Base-by-base conservation (phyloP, 2,113 vertebrate genomes). In the Malurus cyaneus region DNA sequence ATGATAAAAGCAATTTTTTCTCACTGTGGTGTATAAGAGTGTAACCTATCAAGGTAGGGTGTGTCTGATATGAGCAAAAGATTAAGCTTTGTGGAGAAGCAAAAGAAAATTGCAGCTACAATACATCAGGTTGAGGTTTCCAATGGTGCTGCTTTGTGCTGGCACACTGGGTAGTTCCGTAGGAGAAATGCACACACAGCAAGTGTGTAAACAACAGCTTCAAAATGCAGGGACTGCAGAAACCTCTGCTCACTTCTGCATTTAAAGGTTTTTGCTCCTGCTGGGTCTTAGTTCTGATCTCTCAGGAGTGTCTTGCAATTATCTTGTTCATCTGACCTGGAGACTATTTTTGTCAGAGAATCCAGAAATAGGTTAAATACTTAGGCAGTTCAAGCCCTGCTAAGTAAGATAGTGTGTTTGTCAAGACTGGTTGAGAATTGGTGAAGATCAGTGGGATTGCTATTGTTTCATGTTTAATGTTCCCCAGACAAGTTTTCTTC, bases 181-280 rank as follows among this genome's bases (percentile, higher is more conserved):
- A 11, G 2, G 12, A 6, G 46, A 8, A 8, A 24, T 8, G 34
- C 12, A 9, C 42, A 15, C 0, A 0, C 29, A 59, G 66, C 34
- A 42, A 4, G 18, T 7, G 5, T 29, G 41, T 52, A 3, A 47
- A 21, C 36, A 52, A 74, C 54, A 61, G 50, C 49, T 74, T 66
- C 52, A 60, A 24, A 46, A 5, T 13, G 18, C 49, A 65, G 31
- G 32, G 16, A 9, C 65, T 3, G 5, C 31, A 66, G 47, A 9
- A 71, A 8, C n/a, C 20, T 77, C 44, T 49, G 7, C 24, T 79
- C 16, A 0, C 31, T 23, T 36, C 47, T 79, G 50, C 32, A 76
- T 59, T 52, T 56, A 16, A 52, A 65, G 67, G 6, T 36, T 76
- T 62, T 32, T 44, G 34, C 29, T 76, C 32, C 52, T 67, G 18